These are phyloP conservation scores for Ceryle rudis DNA, from an alignment of 2,797 vertebrate genomes.

Conservation along the genomic window DNA sequence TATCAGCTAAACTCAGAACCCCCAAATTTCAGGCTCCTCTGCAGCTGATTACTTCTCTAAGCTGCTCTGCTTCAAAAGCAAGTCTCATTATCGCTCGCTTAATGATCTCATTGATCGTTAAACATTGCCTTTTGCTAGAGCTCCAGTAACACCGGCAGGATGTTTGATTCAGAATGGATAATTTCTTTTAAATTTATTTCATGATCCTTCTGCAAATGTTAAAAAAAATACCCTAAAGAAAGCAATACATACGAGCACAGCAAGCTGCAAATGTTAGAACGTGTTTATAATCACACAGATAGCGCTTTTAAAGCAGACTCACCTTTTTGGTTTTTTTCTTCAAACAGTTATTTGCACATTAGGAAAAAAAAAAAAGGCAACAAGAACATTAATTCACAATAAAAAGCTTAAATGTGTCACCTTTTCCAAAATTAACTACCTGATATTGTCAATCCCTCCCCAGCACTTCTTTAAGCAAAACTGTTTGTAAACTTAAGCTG, in stretches of 20 bases:
- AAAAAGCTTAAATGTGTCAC: background rate
- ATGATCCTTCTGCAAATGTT: background rate
- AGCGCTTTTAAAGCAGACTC: background rate
- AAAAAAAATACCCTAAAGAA: background rate
- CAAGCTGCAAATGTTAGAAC: background rate
- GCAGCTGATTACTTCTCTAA: background rate
- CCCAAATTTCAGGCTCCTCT: background rate
- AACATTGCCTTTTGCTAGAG: background rate
- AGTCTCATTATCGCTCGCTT: background rate
- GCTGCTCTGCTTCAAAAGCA: conserved; percentile 1
- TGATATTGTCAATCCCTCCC: background rate
- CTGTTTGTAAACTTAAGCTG: background rate
- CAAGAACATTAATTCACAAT: background rate
- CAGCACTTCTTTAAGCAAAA: background rate
- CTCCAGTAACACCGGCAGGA: background rate
- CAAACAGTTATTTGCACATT: background rate
- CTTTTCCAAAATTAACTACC: background rate
- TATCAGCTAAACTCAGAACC: background rate
- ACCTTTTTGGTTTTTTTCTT: background rate
- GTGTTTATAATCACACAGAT: background rate
- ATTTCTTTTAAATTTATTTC: background rate
- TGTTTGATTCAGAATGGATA: background rate
- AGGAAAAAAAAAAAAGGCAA: background rate
- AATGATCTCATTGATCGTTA: conserved; percentile 25
- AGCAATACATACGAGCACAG: background rate